phyloP scores from a whole-genome alignment of 2,797 vertebrate genomes.

The Myotis myotis region DNA sequence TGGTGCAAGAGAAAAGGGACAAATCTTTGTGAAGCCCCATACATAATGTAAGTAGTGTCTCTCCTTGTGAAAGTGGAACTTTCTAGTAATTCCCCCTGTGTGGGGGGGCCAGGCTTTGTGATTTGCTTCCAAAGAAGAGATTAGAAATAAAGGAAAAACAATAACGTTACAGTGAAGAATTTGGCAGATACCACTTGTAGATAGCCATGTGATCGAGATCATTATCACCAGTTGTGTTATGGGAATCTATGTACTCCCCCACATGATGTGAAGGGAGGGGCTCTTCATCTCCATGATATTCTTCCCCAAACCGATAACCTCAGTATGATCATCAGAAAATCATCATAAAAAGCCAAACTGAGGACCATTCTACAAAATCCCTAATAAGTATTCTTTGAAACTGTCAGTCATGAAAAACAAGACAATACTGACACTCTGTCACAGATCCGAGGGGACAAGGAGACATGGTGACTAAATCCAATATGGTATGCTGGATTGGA shows the following conservation, averaged over 20 bases:
- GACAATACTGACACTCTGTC: neutral
- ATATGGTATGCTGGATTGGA: neutral
- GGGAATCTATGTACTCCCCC: neutral
- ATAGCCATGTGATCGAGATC: neutral
- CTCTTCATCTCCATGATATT: neutral
- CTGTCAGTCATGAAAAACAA: neutral
- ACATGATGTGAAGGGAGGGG: neutral
- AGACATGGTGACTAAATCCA: neutral
- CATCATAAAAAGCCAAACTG: neutral
- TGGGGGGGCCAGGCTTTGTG: neutral
- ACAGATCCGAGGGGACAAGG: neutral
- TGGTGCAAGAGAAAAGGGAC: neutral
- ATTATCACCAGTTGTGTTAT: neutral
- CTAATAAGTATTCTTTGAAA: neutral
- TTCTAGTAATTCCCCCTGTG: neutral
- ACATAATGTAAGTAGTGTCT: neutral
- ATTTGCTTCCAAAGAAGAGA: neutral
- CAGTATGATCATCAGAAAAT: neutral
- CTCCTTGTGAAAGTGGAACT: neutral
- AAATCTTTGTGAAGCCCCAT: neutral
- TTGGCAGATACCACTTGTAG: neutral
- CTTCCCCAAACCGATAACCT: neutral
- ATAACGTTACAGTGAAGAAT: neutral
- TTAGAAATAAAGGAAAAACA: neutral
- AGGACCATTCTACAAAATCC: neutral